Conservation (phyloP, 2,888 invertebrate species). For the Lithosia quadra region DNA sequence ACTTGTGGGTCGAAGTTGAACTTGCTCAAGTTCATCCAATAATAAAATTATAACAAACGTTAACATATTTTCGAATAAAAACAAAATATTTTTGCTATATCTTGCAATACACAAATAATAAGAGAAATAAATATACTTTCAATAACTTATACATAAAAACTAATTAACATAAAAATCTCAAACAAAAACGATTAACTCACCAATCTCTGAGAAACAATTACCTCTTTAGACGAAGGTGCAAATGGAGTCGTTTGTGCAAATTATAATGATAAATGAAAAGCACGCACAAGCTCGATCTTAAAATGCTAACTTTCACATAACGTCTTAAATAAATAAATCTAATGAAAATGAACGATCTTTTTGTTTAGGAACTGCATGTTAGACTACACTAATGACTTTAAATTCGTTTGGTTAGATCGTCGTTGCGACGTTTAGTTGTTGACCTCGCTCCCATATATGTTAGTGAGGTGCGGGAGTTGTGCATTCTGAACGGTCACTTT, state of each 20-base stretch:
- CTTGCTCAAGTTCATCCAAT: not conserved
- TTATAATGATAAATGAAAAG: slow-evolving; percentile 45
- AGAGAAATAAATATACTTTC: slow-evolving; percentile 33
- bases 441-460: slow-evolving; percentile 58
- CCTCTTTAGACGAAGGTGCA: slow-evolving; percentile 54
- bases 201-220: slow-evolving; percentile 51
- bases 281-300: slow-evolving; percentile 56
- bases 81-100: slow-evolving; percentile 31
- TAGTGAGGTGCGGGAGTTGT: slow-evolving; percentile 49
- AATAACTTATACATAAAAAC: slow-evolving; percentile 50
- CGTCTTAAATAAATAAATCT: slow-evolving; percentile 43
- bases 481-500: slow-evolving; percentile 71
- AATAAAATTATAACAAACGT: slow-evolving; percentile 8
- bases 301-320: slow-evolving; percentile 41
- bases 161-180: slow-evolving; percentile 56
- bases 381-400: slow-evolving; percentile 72
- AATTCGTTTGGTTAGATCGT: slow-evolving; percentile 64
- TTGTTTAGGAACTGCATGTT: slow-evolving; percentile 75
- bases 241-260: slow-evolving; percentile 51
- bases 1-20: not conserved
- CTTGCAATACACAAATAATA: slow-evolving; percentile 32
- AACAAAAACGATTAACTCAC: slow-evolving; percentile 55
- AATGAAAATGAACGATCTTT: slow-evolving; percentile 49
- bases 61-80: slow-evolving; percentile 25
- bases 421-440: slow-evolving; percentile 49